A percentile compares a stretch with the other conserved stretches of the same genome.
Conservation (phyloP, 2,113 vertebrate species). For the Tychaedon coryphoeus region DNA sequence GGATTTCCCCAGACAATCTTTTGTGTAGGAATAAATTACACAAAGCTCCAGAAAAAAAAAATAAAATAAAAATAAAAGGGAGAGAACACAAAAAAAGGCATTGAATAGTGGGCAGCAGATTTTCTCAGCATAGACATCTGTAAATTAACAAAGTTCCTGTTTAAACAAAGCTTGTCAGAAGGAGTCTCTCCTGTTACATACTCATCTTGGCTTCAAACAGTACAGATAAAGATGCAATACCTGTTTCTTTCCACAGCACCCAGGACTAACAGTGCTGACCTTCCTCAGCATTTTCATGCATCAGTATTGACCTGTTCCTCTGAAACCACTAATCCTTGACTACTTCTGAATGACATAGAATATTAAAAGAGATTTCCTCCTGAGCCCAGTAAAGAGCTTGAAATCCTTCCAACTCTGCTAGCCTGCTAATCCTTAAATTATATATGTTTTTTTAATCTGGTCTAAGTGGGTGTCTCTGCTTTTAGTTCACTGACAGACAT, state of each 20-base stretch:
- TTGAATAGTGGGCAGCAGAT: neutral
- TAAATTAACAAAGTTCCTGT: neutral
- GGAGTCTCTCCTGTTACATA: neutral
- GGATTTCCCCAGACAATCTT: neutral
- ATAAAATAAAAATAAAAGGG: neutral
- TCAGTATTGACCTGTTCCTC: neutral
- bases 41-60: neutral
- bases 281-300: neutral
- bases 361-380: slow-evolving; percentile 61
- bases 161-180: neutral
- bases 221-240: neutral
- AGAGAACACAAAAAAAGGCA: neutral
- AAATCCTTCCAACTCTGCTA: slow-evolving; percentile 44
- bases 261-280: neutral
- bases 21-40: neutral
- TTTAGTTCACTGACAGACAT: slow-evolving; percentile 49
- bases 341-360: slow-evolving; percentile 49
- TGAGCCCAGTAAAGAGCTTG: slow-evolving; percentile 52
- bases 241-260: neutral
- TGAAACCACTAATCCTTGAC: slow-evolving; percentile 42
- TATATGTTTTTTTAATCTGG: slow-evolving; percentile 38
- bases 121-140: neutral
- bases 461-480: slow-evolving; percentile 35
- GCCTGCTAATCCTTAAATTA: slow-evolving; percentile 63
- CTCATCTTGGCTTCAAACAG: neutral